Conservation (phyloP, 2,113 vertebrate genomes). For the Hemiscyllium ocellatum region DNA sequence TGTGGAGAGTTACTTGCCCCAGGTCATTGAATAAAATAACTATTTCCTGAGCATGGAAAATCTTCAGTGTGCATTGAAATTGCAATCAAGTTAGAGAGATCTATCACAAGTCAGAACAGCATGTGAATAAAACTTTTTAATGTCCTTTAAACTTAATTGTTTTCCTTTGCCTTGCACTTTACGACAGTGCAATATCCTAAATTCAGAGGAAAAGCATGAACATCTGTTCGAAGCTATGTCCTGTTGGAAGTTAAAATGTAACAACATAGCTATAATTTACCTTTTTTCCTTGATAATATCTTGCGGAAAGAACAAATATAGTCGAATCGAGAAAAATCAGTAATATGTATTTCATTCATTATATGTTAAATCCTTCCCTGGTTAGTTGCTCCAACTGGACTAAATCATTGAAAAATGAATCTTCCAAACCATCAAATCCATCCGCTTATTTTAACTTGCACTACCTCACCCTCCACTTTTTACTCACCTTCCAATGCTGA, state of each 20-base stretch:
- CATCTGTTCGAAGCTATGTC: neutral
- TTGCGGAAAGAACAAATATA: neutral
- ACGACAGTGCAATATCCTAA: neutral
- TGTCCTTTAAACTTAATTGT: neutral
- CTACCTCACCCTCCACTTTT: neutral
- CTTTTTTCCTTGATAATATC: neutral
- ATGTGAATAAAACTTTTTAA: neutral
- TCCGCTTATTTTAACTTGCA: neutral
- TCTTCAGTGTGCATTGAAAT: neutral
- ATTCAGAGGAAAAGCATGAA: neutral
- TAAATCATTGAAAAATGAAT: neutral
- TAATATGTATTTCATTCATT: neutral
- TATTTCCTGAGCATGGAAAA: neutral
- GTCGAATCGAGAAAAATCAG: neutral
- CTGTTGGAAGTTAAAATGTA: neutral
- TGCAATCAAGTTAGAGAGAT: neutral
- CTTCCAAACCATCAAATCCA: neutral
- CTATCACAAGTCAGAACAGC: neutral
- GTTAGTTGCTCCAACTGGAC: neutral
- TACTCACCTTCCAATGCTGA: too few relatives aligned
- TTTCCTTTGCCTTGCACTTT: neutral
- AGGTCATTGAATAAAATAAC: neutral
- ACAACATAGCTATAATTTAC: neutral
- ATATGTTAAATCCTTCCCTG: neutral
- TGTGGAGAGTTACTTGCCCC: neutral